Base-by-base conservation (phyloP, 2,113 vertebrate species). In the Prunella himalayana region DNA sequence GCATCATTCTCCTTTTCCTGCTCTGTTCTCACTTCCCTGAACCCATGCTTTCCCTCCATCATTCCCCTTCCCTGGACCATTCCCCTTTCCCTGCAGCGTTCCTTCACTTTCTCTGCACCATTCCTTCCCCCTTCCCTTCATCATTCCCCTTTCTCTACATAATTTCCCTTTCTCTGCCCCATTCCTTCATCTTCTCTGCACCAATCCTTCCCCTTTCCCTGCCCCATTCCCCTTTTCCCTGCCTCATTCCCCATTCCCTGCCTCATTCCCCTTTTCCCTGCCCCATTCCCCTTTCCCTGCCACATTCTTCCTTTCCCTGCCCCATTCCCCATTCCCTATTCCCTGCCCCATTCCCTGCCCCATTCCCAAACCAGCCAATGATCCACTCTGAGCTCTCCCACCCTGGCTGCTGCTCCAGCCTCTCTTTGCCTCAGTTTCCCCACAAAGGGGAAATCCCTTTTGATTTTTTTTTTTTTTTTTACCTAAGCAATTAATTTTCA, bases 1-100 rank as follows among this genome's bases (percentile, higher is more conserved):
- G 21, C 3, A 3, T 6, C 15, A 4, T 60, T 47, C 20, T 27
- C 10, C 4, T 1, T n/a, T n/a, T n/a, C n/a, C n/a, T n/a, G n/a
- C n/a, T n/a, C n/a, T n/a, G n/a, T n/a, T n/a, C n/a, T n/a, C n/a
- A n/a, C n/a, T n/a, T n/a, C n/a, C n/a, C n/a, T n/a, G n/a, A n/a
- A n/a, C n/a, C n/a, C n/a, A n/a, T n/a, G n/a, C 10, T 17, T 11
- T 53, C 7, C 28, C 28, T 31, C 19, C 28, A 30, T 30, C 28
- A 5, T 6, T 53, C 16, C 16, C 27, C 15, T 9, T 41, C 10
- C 30, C 23, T 41, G 8, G 7, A 5, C 3, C 3, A 5, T 49
- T 69, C 13, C 9, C 25, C 11, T 60, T 37, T 28, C 18, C 31
- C 45, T 45, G 19, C 44, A 45, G 18, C 44, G 18, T 45, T 45